Evolutionary conservation across 2,113 vertebrate genomes (phyloP).

Genomic region (Aldabrachelys gigantea): DNA sequence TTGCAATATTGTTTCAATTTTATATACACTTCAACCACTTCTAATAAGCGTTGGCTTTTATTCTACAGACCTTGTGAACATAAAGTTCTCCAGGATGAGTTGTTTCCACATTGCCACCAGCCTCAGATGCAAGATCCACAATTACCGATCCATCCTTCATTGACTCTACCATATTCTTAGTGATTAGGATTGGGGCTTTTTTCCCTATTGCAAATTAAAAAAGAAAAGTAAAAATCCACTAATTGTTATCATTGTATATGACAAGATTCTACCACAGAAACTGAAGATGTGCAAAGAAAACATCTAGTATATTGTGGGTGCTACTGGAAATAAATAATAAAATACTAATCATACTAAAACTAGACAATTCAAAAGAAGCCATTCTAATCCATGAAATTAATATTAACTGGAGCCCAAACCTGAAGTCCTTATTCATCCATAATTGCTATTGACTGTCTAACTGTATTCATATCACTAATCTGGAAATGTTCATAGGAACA

Average conservation of each 20-base stretch:
- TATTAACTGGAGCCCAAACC: not conserved
- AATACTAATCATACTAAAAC: not conserved
- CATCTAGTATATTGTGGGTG: not conserved
- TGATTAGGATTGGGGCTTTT: constrained; percentile 73
- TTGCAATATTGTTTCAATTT: not conserved
- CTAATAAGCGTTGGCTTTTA: not conserved
- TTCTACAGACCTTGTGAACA: constrained; percentile 44
- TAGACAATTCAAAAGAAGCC: not conserved
- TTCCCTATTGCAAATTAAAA: constrained; percentile 57
- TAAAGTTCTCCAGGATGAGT: constrained; percentile 69
- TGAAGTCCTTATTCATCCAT: not conserved
- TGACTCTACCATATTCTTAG: constrained; percentile 74
- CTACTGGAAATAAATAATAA: not conserved
- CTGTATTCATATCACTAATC: not conserved
- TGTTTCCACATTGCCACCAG: constrained; percentile 81
- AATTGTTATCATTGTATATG: not conserved
- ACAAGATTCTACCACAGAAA: not conserved
- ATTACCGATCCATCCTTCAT: constrained; percentile 77
- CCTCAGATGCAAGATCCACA: constrained; percentile 78
- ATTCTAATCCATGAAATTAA: not conserved
- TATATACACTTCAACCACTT: not conserved
- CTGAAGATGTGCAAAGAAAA: not conserved
- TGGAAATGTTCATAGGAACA: not conserved
- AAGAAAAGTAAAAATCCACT: not conserved
- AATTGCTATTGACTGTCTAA: not conserved